A percentile compares a stretch with the other conserved stretches of the same genome.
phyloP scores from a whole-genome alignment of 2,797 vertebrate species.

The Coluber constrictor region DNA sequence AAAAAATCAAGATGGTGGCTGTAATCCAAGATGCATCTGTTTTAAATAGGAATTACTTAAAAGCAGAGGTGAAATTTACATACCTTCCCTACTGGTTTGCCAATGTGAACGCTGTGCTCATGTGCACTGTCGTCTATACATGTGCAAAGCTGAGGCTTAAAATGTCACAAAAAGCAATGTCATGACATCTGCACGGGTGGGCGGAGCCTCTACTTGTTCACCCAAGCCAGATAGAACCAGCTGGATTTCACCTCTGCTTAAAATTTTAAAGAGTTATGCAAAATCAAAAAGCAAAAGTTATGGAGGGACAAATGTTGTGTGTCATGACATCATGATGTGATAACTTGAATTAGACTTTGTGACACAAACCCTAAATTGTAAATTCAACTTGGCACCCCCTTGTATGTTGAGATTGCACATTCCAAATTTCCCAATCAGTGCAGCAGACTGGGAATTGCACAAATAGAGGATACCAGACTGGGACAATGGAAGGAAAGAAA shows the following conservation, averaged over 20 bases:
- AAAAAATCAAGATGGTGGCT: neutral
- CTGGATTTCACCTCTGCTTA: too few species aligned
- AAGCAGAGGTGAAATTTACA: neutral
- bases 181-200: too few species aligned
- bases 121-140: too few species aligned
- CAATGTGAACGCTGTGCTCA: too few species aligned
- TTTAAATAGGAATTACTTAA: neutral
- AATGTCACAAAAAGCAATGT: too few species aligned
- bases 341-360: neutral
- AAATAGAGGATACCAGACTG: neutral
- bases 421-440: neutral
- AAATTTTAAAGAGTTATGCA: neutral
- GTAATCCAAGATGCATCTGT: neutral
- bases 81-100: too few species aligned
- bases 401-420: neutral
- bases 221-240: too few species aligned
- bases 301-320: neutral
- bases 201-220: too few species aligned
- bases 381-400: neutral
- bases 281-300: neutral
- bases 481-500: neutral
- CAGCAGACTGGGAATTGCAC: neutral
- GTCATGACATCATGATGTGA: neutral
- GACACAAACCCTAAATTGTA: neutral
- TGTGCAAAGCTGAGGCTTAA: too few species aligned